Conservation (phyloP, 2,888 invertebrate genomes). For the Drosophila setosimentum region DNA sequence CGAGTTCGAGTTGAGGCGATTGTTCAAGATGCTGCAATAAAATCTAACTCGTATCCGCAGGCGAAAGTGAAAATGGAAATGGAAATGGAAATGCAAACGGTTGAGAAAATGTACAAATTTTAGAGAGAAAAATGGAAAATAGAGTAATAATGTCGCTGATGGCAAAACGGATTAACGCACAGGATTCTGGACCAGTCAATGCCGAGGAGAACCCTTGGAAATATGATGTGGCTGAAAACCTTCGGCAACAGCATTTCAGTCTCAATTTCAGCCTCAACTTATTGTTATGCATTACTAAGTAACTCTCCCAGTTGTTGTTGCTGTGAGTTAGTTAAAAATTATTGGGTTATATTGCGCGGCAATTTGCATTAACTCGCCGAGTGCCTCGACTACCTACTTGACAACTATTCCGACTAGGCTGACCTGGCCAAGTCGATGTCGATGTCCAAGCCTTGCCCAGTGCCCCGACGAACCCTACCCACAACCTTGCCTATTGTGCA, state of each 20-base stretch:
- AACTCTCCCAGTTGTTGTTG: conserved; percentile 46
- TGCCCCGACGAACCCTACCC: conserved; percentile 55
- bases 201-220: conserved; percentile 36
- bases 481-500: conserved; percentile 80
- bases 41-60: conserved; percentile 76
- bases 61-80: conserved; percentile 49
- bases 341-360: conserved; percentile 83
- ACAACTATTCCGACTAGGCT: neutral
- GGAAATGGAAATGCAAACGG: neutral
- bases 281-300: conserved; percentile 77
- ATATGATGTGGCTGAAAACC: neutral
- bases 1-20: conserved; percentile 55
- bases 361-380: conserved; percentile 80
- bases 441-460: conserved; percentile 75
- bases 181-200: conserved; percentile 33
- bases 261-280: conserved; percentile 15
- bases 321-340: conserved; percentile 74
- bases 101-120: conserved; percentile 22
- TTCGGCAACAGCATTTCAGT: conserved; percentile 16
- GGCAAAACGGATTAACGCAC: conserved; percentile 81
- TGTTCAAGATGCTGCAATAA: conserved; percentile 85
- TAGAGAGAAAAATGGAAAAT: conserved; percentile 62
- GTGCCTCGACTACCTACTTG: conserved; percentile 29
- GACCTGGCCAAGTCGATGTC: conserved; percentile 40
- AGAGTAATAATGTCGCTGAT: conserved; percentile 83